A percentile compares a stretch with the other conserved stretches of the same genome.
phyloP scores from a whole-genome alignment of 2,113 vertebrate species.

The Tautogolabrus adspersus region DNA sequence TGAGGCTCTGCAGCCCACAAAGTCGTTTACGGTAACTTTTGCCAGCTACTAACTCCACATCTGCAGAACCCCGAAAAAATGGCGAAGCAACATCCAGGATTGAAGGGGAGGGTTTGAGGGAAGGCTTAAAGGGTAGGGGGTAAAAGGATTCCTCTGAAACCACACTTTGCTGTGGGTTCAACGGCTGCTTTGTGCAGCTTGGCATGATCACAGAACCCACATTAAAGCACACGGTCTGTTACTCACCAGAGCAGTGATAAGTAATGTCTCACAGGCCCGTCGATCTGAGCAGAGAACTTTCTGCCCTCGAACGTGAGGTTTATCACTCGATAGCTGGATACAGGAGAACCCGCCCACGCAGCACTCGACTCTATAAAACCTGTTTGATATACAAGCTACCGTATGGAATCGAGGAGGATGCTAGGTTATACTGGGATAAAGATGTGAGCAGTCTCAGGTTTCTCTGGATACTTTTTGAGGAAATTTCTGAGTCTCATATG shows the following conservation, averaged over 20 bases:
- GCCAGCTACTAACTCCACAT: conserved; percentile 85
- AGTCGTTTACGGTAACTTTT: conserved; percentile 68
- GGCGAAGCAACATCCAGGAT: conserved; percentile 55
- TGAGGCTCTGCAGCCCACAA: conserved; percentile 82
- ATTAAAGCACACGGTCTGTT: conserved; percentile 84
- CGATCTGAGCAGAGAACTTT: conserved; percentile 40
- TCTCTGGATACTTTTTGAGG: conserved; percentile 50
- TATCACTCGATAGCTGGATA: conserved; percentile 49
- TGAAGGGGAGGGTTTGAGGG: conserved; percentile 54
- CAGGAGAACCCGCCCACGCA: conserved; percentile 23
- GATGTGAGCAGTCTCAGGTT: conserved; percentile 54
- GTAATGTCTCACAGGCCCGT: conserved; percentile 72
- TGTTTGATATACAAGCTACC: conserved; percentile 64
- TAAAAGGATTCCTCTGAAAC: conserved; percentile 79
- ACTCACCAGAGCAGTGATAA: conserved; percentile 84
- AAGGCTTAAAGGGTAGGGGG: conserved; percentile 72
- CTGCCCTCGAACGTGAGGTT: conserved; percentile 64
- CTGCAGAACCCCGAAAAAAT: conserved; percentile 62
- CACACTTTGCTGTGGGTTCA: conserved; percentile 76
- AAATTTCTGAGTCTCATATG: conserved; percentile 53
- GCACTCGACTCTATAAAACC: conserved; percentile 41
- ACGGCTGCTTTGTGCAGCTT: conserved; percentile 85
- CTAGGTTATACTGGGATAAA: conserved; percentile 47
- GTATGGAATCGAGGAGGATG: conserved; percentile 49
- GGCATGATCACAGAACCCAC: conserved; percentile 85